A percentile compares a stretch with the other conserved stretches of the same genome.
These are phyloP conservation scores for Thereva nobilitata DNA, from an alignment of 2,888 invertebrate species.

Conservation along the genomic window DNA sequence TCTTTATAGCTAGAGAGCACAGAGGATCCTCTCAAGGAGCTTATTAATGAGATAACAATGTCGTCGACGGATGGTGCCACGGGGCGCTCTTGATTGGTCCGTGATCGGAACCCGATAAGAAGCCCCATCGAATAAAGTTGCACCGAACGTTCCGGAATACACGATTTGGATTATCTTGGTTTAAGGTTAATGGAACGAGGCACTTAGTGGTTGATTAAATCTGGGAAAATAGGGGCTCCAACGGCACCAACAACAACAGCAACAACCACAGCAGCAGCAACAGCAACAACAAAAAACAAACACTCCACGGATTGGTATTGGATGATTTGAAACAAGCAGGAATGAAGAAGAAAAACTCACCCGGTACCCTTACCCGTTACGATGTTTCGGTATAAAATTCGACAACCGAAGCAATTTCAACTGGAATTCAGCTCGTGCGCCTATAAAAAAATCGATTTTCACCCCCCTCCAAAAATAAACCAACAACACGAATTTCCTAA, in stretches of 20 bases:
- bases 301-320: no score
- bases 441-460: background rate
- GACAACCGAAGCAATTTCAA: no score
- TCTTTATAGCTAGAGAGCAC: background rate
- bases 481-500: constrained; percentile 19
- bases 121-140: background rate
- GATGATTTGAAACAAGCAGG: no score
- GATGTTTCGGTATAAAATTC: no score
- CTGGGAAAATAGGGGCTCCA: constrained; percentile 15
- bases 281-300: no score
- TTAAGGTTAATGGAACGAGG: background rate
- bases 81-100: background rate
- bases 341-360: no score
- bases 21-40: background rate
- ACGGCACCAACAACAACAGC: background rate
- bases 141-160: background rate
- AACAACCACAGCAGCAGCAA: no score
- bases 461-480: background rate
- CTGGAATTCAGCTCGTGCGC: no score
- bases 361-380: no score
- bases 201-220: constrained; percentile 19
- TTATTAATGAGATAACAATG: constrained; percentile 33
- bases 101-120: constrained; percentile 23
- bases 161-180: constrained; percentile 21
- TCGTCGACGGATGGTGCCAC: constrained; percentile 14